A percentile compares a stretch with the other conserved stretches of the same genome.
Evolutionary conservation across 2,113 vertebrate genomes (phyloP).

Genomic region (Paramormyrops kingsleyae): DNA sequence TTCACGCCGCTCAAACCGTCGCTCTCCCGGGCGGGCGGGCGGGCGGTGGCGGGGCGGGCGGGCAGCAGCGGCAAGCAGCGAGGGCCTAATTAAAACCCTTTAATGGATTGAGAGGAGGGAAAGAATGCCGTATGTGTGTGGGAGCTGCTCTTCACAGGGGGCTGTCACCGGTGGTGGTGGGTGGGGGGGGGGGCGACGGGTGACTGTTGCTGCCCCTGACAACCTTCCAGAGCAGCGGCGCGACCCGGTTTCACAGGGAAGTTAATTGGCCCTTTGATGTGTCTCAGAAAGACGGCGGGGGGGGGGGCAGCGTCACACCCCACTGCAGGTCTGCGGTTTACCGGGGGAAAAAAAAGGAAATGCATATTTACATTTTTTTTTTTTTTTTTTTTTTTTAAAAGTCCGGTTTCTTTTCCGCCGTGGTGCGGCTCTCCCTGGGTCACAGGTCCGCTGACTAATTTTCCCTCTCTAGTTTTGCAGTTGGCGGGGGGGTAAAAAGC

Average conservation of each 20-base stretch:
- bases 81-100: constrained; percentile 82
- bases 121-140: constrained; percentile 56
- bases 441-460: constrained; percentile 55
- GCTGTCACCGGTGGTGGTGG: constrained; percentile 52
- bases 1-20: constrained; percentile 54
- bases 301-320: constrained; percentile 42
- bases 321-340: constrained; percentile 51
- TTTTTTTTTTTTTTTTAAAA: neutral
- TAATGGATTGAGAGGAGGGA: constrained; percentile 57
- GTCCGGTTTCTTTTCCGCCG: constrained; percentile 19
- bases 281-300: constrained; percentile 72
- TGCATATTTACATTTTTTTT: neutral
- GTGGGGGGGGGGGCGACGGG: constrained; percentile 16
- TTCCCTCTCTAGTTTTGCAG: constrained; percentile 62
- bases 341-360: neutral
- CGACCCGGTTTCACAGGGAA: constrained; percentile 78
- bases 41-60: constrained; percentile 56
- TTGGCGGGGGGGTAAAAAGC: constrained; percentile 26
- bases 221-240: constrained; percentile 74
- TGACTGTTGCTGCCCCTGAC: constrained; percentile 77
- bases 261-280: constrained; percentile 99
- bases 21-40: constrained; percentile 67
- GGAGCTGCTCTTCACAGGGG: constrained; percentile 50
- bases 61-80: constrained; percentile 64
- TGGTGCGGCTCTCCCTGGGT: constrained; percentile 53